These are phyloP conservation scores for Ligdia adustata DNA, from an alignment of 2,888 invertebrate genomes.

Conservation along the genomic window DNA sequence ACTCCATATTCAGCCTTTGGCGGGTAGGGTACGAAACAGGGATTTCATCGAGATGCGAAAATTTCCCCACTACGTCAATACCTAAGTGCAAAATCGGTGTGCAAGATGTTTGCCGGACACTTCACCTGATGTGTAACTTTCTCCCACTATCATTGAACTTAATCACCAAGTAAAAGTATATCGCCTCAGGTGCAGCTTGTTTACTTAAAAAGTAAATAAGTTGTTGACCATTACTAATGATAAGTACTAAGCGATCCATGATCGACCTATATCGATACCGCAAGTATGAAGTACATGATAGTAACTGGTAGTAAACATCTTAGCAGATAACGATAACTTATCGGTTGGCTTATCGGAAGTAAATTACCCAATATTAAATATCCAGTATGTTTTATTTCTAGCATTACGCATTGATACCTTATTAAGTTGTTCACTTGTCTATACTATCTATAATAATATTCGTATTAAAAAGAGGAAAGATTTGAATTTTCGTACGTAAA, in stretches of 20 bases:
- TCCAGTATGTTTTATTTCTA: not conserved
- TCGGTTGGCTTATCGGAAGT: constrained; percentile 41
- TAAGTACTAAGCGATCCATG: constrained; percentile 44
- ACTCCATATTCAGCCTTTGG: too few species aligned
- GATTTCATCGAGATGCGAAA: too few species aligned
- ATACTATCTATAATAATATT: too few species aligned
- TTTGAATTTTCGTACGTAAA: too few species aligned
- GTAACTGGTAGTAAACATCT: constrained; percentile 53
- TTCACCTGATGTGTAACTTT: constrained; percentile 14
- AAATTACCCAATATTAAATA: constrained; percentile 31
- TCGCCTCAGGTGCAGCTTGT: constrained; percentile 38
- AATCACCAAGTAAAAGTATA: constrained; percentile 16
- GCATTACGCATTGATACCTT: not conserved
- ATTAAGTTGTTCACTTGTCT: too few species aligned
- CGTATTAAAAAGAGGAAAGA: too few species aligned
- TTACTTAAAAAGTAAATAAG: constrained; percentile 38
- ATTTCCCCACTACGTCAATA: too few species aligned
- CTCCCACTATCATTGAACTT: constrained; percentile 11
- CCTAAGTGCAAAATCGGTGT: too few species aligned
- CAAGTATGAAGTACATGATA: constrained; percentile 51
- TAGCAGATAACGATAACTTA: constrained; percentile 68
- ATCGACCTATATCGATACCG: constrained; percentile 73
- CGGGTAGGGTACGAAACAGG: too few species aligned
- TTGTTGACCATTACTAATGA: constrained; percentile 34
- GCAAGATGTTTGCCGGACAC: too few species aligned